Evolutionary conservation across 1,140 invertebrate species (phyloP).

Genomic region (Magallana angulata): DNA sequence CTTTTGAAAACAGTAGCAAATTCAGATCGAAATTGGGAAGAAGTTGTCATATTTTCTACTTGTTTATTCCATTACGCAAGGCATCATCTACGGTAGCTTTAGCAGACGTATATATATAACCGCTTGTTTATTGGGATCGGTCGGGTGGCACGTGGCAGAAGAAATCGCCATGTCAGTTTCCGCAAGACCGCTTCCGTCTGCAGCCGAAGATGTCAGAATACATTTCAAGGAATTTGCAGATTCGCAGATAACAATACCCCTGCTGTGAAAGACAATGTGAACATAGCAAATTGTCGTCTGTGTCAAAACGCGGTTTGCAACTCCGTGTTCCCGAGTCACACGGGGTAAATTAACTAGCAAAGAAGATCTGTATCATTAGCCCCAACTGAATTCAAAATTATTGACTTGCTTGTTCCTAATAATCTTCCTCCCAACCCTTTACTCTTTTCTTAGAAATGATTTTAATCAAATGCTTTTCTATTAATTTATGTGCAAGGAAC

Average conservation of each 20-base stretch:
- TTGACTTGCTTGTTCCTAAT: background rate
- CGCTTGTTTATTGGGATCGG: background rate
- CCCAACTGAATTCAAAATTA: background rate
- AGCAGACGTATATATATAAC: background rate
- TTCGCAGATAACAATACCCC: background rate
- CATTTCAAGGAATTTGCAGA: constrained; percentile 12
- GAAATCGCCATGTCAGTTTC: background rate
- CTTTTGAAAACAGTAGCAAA: too few relatives aligned
- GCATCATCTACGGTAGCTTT: background rate
- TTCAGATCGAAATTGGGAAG: too few relatives aligned
- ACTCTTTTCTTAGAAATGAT: too few relatives aligned
- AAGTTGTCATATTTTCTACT: background rate
- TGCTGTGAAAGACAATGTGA: background rate
- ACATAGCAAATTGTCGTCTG: background rate
- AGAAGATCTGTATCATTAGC: background rate
- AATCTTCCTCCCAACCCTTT: background rate
- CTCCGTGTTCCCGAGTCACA: background rate
- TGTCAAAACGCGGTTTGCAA: constrained; percentile 29
- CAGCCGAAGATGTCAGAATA: background rate
- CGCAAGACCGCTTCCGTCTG: background rate
- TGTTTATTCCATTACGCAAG: background rate
- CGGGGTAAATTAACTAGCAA: background rate
- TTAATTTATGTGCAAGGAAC: background rate
- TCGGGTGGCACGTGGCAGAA: background rate
- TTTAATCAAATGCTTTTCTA: too few relatives aligned